Percentiles rank a stretch among this genome's conserved stretches.
These are phyloP conservation scores for Lates japonicus DNA, from an alignment of 2,797 vertebrate genomes.

Conservation along the genomic window DNA sequence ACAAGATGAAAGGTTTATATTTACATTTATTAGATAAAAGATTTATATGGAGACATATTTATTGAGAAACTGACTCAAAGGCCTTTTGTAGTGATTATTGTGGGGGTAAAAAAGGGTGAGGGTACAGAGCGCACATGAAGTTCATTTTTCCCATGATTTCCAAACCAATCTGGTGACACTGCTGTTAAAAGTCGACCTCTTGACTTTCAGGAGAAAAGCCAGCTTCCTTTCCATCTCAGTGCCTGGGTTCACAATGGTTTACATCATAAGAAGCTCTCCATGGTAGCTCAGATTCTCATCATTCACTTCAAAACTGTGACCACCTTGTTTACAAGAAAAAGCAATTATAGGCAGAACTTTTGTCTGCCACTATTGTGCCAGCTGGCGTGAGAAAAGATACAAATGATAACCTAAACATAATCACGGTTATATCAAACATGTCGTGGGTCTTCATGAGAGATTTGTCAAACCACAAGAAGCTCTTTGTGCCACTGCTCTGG, in stretches of 20 bases:
- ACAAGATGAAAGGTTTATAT: not conserved
- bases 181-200: constrained; percentile 14
- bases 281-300: constrained; percentile 40
- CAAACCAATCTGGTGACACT: constrained; percentile 16
- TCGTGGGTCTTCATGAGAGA: constrained; percentile 22
- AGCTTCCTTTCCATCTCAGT: constrained; percentile 6
- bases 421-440: constrained; percentile 38
- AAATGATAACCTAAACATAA: constrained; percentile 55
- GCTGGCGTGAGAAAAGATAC: constrained; percentile 53
- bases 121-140: constrained; percentile 6
- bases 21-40: not conserved
- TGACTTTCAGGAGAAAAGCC: constrained; percentile 6
- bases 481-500: constrained; percentile 42
- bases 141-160: constrained; percentile 21
- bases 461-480: constrained; percentile 48
- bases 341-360: constrained; percentile 42
- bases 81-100: not conserved
- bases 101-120: not conserved
- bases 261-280: constrained; percentile 20
- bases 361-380: constrained; percentile 29
- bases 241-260: constrained; percentile 27
- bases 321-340: constrained; percentile 58
- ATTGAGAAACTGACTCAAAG: not conserved
- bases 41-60: not conserved
- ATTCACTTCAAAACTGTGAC: constrained; percentile 33